Conservation (phyloP, 2,888 invertebrate genomes). For the Sphecodes monilicornis region DNA sequence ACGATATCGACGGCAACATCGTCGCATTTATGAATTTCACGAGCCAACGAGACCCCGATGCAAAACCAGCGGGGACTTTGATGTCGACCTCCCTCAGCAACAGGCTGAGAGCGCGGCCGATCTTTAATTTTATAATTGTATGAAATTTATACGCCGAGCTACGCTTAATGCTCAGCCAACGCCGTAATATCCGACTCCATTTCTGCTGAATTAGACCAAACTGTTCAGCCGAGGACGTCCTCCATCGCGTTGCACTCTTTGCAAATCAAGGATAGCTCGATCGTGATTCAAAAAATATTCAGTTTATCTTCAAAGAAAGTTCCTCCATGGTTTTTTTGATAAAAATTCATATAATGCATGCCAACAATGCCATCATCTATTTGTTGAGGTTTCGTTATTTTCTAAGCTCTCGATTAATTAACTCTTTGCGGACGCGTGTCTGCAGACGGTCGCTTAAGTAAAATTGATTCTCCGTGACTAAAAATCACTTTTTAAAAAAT, state of each 20-base stretch:
- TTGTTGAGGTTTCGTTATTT: too few species aligned
- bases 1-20: not conserved
- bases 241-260: not conserved
- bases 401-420: too few species aligned
- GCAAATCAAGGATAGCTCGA: not conserved
- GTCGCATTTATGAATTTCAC: constrained; percentile 35
- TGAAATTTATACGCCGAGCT: constrained; percentile 30
- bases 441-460: too few species aligned
- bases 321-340: too few species aligned
- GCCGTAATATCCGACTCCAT: constrained; percentile 23
- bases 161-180: not conserved
- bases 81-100: constrained; percentile 27
- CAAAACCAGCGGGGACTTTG: constrained; percentile 30
- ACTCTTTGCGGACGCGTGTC: too few species aligned
- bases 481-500: too few species aligned
- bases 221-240: not conserved
- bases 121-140: constrained; percentile 35
- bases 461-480: too few species aligned
- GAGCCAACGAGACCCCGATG: constrained; percentile 10
- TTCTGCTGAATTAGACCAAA: not conserved
- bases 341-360: too few species aligned
- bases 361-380: too few species aligned
- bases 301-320: not conserved
- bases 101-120: constrained; percentile 11
- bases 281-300: not conserved